These are phyloP conservation scores for Catharus fuscescens DNA, from an alignment of 2,113 vertebrate genomes.

Conservation along the genomic window DNA sequence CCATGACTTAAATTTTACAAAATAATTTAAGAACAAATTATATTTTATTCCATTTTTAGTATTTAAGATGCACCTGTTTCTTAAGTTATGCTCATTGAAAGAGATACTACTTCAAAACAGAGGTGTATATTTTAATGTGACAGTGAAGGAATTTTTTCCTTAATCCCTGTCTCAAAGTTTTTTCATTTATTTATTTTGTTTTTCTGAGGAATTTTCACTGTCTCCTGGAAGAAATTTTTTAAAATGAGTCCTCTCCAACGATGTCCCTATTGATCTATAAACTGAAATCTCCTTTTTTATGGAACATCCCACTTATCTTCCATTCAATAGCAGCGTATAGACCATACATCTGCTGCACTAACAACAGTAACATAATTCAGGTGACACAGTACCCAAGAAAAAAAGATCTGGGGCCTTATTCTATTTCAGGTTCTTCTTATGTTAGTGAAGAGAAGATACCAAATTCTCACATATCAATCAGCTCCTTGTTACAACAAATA, in stretches of 20 bases:
- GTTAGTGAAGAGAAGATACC: background rate
- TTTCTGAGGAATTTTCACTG: background rate
- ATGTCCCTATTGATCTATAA: background rate
- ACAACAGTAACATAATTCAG: background rate
- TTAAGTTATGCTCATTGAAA: background rate
- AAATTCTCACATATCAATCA: background rate
- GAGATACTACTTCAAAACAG: background rate
- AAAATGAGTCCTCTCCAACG: fast-evolving
- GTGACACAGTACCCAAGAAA: background rate
- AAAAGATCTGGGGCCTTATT: background rate
- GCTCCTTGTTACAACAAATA: background rate
- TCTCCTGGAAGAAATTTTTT: background rate
- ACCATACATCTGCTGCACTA: background rate
- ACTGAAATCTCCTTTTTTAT: background rate
- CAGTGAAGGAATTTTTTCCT: background rate
- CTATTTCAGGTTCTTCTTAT: background rate
- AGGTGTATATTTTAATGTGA: background rate
- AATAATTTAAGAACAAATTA: background rate
- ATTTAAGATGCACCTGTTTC: background rate
- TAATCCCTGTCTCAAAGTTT: background rate
- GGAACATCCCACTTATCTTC: background rate
- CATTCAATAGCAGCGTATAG: background rate
- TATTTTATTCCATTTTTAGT: background rate
- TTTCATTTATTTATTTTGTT: background rate
- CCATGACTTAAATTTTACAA: background rate